A percentile compares a stretch with the other conserved stretches of the same genome.
phyloP scores from a whole-genome alignment of 2,888 invertebrate species.

The Pyrrhia umbra region DNA sequence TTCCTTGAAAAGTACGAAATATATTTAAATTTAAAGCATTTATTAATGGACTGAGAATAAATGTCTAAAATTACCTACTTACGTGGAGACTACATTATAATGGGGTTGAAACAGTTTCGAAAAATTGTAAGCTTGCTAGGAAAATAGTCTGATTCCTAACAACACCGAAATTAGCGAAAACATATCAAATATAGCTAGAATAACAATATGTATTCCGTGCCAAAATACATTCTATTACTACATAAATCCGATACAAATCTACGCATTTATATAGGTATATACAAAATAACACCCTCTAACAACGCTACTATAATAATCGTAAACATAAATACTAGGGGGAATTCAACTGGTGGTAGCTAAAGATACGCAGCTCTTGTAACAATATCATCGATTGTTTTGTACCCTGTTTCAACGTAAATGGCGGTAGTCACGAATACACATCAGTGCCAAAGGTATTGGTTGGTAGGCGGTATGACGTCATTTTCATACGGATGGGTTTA shows the following conservation, averaged over 20 bases:
- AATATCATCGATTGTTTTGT: constrained; percentile 30
- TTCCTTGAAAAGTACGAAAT: not conserved
- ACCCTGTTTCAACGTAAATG: constrained; percentile 9
- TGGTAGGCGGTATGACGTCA: constrained; percentile 30
- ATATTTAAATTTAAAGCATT: not conserved
- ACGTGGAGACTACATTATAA: too few species aligned
- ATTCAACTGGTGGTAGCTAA: constrained; percentile 55
- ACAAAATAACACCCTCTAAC: constrained; percentile 47
- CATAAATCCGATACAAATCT: constrained; percentile 29
- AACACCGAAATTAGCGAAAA: not conserved
- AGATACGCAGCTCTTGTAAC: constrained; percentile 27
- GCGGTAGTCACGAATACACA: constrained; percentile 32
- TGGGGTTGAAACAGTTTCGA: too few species aligned
- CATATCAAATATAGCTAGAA: not conserved
- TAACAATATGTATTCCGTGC: constrained; percentile 22
- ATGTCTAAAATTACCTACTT: not conserved
- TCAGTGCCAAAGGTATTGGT: constrained; percentile 4
- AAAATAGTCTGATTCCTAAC: too few species aligned
- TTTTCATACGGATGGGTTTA: constrained; percentile 24
- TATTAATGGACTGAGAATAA: not conserved
- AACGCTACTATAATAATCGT: constrained; percentile 44
- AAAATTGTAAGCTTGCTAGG: too few species aligned
- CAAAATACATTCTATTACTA: constrained; percentile 27
- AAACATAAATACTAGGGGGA: constrained; percentile 55
- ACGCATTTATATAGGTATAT: constrained; percentile 39